Evolutionary conservation across 2,888 invertebrate species (phyloP), one percentile per base, ranked within the genome.

Genomic region (Kuschelorhynchus macadamiae): DNA sequence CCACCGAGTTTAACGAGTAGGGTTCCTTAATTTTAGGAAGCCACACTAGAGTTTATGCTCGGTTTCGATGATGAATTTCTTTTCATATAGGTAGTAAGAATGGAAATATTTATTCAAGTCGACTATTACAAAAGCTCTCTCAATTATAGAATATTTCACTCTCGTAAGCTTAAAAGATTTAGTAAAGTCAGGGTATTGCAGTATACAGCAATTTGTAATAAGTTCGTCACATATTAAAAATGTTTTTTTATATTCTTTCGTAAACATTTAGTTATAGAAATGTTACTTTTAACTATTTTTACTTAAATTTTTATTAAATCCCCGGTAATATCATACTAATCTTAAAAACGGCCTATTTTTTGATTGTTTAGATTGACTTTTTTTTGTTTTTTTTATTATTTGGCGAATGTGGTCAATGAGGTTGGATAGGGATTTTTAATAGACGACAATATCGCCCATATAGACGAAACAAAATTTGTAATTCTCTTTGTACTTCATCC

Each of bases 81-180:
- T 36, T 16, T 72, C 75, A 44, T 62, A 74, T 8, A 75, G 33
- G 12, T 71, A 70, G 12, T 71, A 70, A 5, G 25, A 7, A 11
- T 74, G 12, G 50, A 75, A 75, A 63, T 73, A 71, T 69, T 73
- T 75, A n/a, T 67, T 67, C 1, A 63, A 60, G 50, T 72, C 67
- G 33, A 74, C 62, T 1, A 75, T 75, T 33, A 75, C 47, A 9
- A 73, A 55, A 61, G 74, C 71, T 41, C 49, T 53, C 50, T 75
- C 74, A 12, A 74, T 76, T n/a, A 73, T 75, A 7, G 25, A 25
- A 25, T 3, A 1, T 68, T 69, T 33, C 75, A 73, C 75, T 7
- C 72, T 76, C 3, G 75, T 75, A 17, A 76, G 18, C 30, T 60
- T 57, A 53, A 75, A 75, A 12, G 64, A 39, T 42, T 66, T 41